Conservation (phyloP, 2,113 vertebrate genomes). For the Gasterosteus nipponicus region DNA sequence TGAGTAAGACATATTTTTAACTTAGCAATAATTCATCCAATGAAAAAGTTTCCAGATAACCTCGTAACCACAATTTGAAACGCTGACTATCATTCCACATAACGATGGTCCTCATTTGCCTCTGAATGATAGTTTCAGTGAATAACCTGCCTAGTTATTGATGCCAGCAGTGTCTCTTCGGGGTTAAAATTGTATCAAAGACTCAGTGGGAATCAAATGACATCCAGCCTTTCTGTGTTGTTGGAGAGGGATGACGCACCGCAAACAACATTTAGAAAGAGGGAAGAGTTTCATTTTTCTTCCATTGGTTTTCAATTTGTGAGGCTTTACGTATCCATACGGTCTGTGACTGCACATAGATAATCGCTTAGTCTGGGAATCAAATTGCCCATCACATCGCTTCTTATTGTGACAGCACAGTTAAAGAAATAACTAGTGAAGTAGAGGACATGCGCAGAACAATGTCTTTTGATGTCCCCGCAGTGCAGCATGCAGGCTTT, state of each 20-base stretch:
- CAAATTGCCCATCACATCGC: constrained; percentile 50
- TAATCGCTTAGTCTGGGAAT: constrained; percentile 39
- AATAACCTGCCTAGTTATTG: not conserved
- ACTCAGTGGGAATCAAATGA: constrained; percentile 43
- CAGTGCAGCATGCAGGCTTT: constrained; percentile 40
- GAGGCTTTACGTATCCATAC: constrained; percentile 47
- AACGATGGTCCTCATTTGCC: constrained; percentile 8
- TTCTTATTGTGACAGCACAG: constrained; percentile 31
- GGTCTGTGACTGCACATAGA: not conserved
- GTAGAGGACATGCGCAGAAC: constrained; percentile 49
- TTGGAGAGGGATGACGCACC: constrained; percentile 19
- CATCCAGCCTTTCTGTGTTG: constrained; percentile 7
- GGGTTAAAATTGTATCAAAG: constrained; percentile 42
- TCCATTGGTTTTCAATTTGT: constrained; percentile 52
- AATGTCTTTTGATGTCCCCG: constrained; percentile 64
- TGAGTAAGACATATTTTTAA: not conserved
- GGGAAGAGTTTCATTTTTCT: constrained; percentile 44
- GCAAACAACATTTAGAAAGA: constrained; percentile 38
- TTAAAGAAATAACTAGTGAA: constrained; percentile 35
- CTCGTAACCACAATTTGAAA: constrained; percentile 9
- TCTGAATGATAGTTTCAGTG: constrained; percentile 26
- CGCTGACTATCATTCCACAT: not conserved
- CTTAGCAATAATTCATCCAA: constrained; percentile 27
- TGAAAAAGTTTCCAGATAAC: not conserved
- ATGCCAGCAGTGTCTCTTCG: constrained; percentile 15